Evolutionary conservation across 2,888 invertebrate species (phyloP).

Genomic region (Panorpa germanica): DNA sequence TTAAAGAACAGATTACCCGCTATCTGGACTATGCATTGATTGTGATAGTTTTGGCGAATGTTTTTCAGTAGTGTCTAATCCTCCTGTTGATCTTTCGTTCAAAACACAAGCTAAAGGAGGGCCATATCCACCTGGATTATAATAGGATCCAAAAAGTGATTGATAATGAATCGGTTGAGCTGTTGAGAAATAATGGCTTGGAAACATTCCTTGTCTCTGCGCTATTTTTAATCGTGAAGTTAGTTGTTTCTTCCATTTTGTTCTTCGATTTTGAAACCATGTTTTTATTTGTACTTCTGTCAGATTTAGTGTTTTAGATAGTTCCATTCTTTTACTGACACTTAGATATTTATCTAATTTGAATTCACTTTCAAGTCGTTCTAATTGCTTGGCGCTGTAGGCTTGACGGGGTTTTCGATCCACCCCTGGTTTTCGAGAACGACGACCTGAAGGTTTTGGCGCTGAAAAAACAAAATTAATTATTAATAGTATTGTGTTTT

Average conservation of each 20-base stretch:
- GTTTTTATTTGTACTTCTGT: slow-evolving; percentile 95
- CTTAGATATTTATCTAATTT: slow-evolving; percentile 91
- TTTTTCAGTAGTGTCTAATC: too few species aligned
- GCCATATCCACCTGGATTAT: too few species aligned
- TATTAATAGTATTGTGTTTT: too few species aligned
- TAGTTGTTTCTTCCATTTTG: slow-evolving; percentile 95
- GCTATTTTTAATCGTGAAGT: slow-evolving; percentile 79
- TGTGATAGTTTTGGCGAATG: too few species aligned
- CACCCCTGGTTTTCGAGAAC: slow-evolving; percentile 70
- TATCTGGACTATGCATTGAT: too few species aligned
- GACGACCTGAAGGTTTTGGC: slow-evolving; percentile 58
- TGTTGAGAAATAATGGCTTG: slow-evolving; percentile 46
- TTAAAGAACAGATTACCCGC: too few species aligned
- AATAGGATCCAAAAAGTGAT: slow-evolving; percentile 37
- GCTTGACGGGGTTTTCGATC: slow-evolving; percentile 93
- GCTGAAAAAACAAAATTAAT: slow-evolving; percentile 29
- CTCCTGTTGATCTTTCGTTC: too few species aligned
- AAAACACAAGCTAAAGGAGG: slow-evolving; percentile 40
- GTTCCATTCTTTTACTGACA: slow-evolving; percentile 85
- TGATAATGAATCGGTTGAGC: slow-evolving; percentile 39
- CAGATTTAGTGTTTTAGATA: slow-evolving; percentile 71
- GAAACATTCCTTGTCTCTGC: slow-evolving; percentile 64
- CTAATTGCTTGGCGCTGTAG: slow-evolving; percentile 86
- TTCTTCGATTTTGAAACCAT: slow-evolving; percentile 90
- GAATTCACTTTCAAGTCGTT: slow-evolving; percentile 82